Conservation (phyloP, 2,797 vertebrate species). For the Limosa lapponica region DNA sequence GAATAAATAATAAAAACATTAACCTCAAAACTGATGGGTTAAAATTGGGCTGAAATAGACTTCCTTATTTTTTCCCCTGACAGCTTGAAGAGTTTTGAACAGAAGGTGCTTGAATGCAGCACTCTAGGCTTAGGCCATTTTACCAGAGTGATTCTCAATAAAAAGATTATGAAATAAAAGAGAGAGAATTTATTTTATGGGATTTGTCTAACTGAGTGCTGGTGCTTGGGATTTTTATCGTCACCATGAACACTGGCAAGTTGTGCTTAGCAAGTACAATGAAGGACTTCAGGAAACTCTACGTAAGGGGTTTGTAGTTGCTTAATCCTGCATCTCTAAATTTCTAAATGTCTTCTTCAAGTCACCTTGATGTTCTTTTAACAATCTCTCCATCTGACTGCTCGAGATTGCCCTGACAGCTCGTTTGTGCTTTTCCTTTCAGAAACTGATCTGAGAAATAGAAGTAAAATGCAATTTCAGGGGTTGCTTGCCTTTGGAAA, state of each 20-base stretch:
- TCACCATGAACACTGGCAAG: neutral
- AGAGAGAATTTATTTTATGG: neutral
- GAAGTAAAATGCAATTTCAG: neutral
- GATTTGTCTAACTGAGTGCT: neutral
- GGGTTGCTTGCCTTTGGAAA: neutral
- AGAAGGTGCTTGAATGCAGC: neutral
- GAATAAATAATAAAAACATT: neutral
- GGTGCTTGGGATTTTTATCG: neutral
- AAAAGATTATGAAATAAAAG: neutral
- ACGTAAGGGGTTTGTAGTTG: neutral
- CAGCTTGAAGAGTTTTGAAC: neutral
- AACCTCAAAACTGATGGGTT: neutral
- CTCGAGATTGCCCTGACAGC: neutral
- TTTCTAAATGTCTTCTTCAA: neutral
- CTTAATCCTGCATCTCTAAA: neutral
- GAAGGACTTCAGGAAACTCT: neutral
- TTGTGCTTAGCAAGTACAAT: neutral
- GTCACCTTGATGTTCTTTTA: neutral
- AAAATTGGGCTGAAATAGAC: neutral
- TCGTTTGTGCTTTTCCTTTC: neutral
- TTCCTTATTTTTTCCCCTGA: neutral
- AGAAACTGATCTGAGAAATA: neutral
- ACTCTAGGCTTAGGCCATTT: neutral
- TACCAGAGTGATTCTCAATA: neutral
- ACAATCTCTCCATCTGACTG: neutral